Evolutionary conservation across 2,113 vertebrate genomes (phyloP).

Genomic region (Rhegmatorhina hoffmannsi): DNA sequence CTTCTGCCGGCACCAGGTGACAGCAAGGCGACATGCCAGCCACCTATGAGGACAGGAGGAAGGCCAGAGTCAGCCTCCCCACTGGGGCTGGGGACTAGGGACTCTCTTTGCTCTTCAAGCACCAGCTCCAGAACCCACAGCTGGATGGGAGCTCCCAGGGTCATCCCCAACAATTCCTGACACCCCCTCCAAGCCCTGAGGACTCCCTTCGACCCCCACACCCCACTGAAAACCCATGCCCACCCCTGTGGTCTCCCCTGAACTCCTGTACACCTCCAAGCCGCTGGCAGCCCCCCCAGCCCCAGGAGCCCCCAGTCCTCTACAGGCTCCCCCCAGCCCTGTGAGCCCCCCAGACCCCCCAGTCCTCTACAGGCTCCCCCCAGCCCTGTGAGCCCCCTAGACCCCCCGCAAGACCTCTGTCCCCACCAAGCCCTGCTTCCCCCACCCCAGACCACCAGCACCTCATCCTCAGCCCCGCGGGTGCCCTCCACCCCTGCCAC

Average conservation of each 20-base stretch:
- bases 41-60: constrained; percentile 73
- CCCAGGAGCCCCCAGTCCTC: background rate
- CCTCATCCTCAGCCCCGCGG: no score
- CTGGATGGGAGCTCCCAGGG: background rate
- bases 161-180: background rate
- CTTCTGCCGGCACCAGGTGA: constrained; percentile 84
- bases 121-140: background rate
- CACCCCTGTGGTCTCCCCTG: background rate
- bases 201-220: background rate
- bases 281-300: background rate
- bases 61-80: background rate
- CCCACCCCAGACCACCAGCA: no score
- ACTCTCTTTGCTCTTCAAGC: background rate
- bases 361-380: no score
- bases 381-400: background rate
- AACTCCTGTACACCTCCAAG: background rate
- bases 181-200: accelerated
- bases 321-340: no score
- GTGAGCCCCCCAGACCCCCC: background rate
- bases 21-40: constrained; percentile 83
- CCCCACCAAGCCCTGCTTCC: no score
- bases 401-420: no score
- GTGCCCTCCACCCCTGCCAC: no score
- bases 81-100: background rate
- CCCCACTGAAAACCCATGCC: background rate